Conservation (phyloP, 2,797 vertebrate genomes). For the Leucoraja ocellata region DNA sequence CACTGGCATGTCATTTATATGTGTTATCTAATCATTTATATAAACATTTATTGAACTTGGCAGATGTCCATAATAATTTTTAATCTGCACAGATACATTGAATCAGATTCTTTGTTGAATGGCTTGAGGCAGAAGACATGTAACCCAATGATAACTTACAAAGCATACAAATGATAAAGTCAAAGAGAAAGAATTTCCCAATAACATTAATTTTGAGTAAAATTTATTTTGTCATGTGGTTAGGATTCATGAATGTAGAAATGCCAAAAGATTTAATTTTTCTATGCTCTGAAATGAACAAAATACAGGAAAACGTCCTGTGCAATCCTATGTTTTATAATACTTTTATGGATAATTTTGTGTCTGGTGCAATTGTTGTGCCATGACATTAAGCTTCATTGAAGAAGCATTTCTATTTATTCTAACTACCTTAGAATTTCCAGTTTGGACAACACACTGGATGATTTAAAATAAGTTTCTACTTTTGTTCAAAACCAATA, state of each 20-base stretch:
- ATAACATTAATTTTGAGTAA: background rate
- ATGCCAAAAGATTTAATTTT: background rate
- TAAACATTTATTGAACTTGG: no score
- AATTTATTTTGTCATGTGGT: background rate
- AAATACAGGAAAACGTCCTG: no score
- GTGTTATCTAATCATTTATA: no score
- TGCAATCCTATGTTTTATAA: background rate
- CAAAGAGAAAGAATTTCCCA: background rate
- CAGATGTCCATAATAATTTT: no score
- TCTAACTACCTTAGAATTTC: background rate
- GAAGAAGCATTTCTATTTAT: background rate
- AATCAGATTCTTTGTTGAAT: no score
- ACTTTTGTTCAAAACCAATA: background rate
- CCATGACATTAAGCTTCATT: background rate
- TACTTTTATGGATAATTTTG: background rate
- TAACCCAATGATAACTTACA: no score
- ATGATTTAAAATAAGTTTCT: background rate
- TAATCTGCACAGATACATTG: no score
- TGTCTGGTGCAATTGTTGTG: background rate
- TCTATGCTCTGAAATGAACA: background rate
- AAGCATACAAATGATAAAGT: background rate
- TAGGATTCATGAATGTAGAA: no score
- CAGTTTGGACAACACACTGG: background rate
- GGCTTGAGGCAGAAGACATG: no score
- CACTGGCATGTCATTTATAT: no score